These are phyloP conservation scores for Lutjanus erythropterus DNA, from an alignment of 2,113 vertebrate genomes.

Conservation along the genomic window DNA sequence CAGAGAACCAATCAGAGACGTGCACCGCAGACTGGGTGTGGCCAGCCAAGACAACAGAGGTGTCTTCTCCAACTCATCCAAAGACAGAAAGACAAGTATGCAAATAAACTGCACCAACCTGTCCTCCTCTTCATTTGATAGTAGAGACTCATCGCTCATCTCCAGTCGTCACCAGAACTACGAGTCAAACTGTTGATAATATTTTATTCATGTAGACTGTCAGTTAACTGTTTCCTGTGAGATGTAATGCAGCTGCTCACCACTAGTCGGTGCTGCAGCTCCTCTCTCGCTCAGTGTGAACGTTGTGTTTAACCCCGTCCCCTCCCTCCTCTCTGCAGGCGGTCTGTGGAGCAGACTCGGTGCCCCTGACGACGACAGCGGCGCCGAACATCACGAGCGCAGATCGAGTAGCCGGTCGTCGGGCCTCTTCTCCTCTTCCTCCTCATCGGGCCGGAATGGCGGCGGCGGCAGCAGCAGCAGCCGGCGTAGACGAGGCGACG, in stretches of 20 bases:
- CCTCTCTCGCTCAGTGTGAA: too few species aligned
- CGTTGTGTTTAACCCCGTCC: too few species aligned
- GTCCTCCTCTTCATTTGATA: too few species aligned
- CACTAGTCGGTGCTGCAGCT: too few species aligned
- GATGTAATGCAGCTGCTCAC: too few species aligned
- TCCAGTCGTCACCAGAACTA: too few species aligned
- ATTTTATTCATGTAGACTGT: too few species aligned
- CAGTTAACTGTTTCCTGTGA: too few species aligned
- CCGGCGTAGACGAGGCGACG: conserved; percentile 54
- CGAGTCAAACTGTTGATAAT: too few species aligned
- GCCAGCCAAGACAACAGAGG: conserved; percentile 87
- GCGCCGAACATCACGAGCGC: conserved; percentile 61
- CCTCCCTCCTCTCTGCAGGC: conserved; percentile 75
- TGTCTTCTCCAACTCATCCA: conserved; percentile 85
- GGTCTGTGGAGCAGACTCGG: conserved; percentile 95
- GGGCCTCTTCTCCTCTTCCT: conserved; percentile 44
- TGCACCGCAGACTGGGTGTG: conserved; percentile 93
- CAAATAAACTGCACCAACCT: neutral
- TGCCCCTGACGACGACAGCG: conserved; percentile 83
- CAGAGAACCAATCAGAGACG: conserved; percentile 91
- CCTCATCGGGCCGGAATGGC: neutral
- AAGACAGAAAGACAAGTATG: conserved; percentile 92
- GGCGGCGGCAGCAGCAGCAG: neutral
- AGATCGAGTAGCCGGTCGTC: neutral
- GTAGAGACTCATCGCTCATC: too few species aligned